Conservation (phyloP, 2,113 vertebrate species). For the Anser cygnoides region DNA sequence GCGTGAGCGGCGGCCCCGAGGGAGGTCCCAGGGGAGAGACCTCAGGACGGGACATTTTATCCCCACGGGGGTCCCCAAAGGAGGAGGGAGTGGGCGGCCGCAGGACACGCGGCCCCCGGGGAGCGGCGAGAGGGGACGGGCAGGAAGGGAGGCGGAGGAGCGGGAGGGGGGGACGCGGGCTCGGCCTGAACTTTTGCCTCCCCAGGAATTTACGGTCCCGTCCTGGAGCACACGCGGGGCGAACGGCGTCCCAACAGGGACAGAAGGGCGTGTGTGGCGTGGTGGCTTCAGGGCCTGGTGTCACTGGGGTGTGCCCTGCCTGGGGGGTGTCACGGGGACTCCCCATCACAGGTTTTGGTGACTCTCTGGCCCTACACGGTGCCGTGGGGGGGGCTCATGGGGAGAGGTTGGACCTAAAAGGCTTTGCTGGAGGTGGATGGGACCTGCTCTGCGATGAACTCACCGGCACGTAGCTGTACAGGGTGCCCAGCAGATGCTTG, state of each 20-base stretch:
- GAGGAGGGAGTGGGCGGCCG: background rate
- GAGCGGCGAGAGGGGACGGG: background rate
- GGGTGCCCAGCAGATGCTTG: conserved; percentile 66
- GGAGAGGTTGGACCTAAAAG: background rate
- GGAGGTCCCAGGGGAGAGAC: background rate
- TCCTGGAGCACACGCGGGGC: background rate
- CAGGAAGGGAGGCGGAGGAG: background rate
- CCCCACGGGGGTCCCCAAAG: background rate
- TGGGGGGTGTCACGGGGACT: background rate
- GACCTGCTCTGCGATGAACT: conserved; percentile 42
- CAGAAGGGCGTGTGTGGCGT: background rate
- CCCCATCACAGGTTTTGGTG: fast-evolving
- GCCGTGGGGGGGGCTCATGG: background rate
- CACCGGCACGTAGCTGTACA: conserved; percentile 74
- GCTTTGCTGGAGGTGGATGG: background rate
- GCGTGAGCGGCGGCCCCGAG: background rate
- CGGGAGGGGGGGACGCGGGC: background rate
- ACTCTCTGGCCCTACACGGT: background rate
- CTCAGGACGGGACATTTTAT: background rate
- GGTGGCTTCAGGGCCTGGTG: background rate
- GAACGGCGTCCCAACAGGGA: background rate
- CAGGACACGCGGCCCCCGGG: background rate
- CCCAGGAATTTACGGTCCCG: background rate
- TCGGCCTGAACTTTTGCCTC: background rate
- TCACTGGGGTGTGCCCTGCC: background rate